Evolutionary conservation across 2,113 vertebrate species (phyloP).

Genomic region (Eclectus roratus): DNA sequence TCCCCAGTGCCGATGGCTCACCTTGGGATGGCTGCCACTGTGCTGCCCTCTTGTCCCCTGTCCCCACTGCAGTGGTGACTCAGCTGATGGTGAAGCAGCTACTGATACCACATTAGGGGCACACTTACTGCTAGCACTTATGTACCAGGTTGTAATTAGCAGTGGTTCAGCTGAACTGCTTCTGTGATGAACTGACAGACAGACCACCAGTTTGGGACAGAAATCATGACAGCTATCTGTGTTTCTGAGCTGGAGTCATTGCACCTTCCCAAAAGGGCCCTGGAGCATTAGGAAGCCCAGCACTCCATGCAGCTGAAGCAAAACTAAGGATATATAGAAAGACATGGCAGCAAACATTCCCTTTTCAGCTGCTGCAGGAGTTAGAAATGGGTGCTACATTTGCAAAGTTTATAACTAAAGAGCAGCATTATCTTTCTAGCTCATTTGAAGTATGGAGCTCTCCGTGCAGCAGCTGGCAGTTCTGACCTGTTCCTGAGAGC

Average conservation of each 20-base stretch:
- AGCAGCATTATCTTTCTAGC: background rate
- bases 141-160: background rate
- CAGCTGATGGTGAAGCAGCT: conserved; percentile 15
- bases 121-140: background rate
- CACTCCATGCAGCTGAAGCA: background rate
- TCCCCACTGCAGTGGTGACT: conserved; percentile 28
- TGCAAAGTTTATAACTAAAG: background rate
- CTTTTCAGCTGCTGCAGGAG: background rate
- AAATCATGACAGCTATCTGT: background rate
- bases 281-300: background rate
- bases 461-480: background rate
- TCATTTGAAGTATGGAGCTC: background rate
- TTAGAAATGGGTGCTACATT: background rate
- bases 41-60: background rate
- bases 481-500: background rate
- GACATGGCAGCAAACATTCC: background rate
- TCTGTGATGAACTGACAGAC: background rate
- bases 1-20: background rate
- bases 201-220: background rate
- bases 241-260: background rate
- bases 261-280: background rate
- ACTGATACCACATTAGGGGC: background rate
- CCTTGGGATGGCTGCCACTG: background rate
- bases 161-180: background rate
- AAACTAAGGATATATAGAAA: background rate